A percentile compares a stretch with the other conserved stretches of the same genome.
These are phyloP conservation scores for Zonitis immaculata DNA, from an alignment of 2,888 invertebrate genomes.

Conservation along the genomic window DNA sequence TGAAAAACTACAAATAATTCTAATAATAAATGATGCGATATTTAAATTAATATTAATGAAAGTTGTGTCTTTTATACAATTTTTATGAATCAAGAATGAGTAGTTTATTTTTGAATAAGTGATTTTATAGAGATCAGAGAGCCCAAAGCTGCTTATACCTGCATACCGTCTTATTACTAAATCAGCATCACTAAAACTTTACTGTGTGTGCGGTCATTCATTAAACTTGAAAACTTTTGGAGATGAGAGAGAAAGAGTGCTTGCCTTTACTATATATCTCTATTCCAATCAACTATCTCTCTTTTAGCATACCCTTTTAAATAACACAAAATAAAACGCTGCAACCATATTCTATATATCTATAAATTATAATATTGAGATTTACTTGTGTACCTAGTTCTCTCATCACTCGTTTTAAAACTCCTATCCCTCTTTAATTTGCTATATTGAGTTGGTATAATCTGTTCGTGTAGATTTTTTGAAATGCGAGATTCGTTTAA, in stretches of 20 bases:
- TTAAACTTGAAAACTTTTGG: slow-evolving; percentile 48
- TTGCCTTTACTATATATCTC: slow-evolving; percentile 22
- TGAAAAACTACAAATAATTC: too few relatives aligned
- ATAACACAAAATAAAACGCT: too few relatives aligned
- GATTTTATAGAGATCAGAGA: slow-evolving; percentile 10
- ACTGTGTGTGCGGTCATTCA: slow-evolving; percentile 49
- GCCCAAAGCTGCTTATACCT: slow-evolving; percentile 36
- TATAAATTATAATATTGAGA: too few relatives aligned
- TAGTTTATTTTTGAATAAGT: slow-evolving; percentile 21
- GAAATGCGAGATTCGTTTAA: slow-evolving; percentile 36
- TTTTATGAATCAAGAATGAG: slow-evolving; percentile 13
- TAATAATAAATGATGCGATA: too few relatives aligned
- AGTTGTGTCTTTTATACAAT: too few relatives aligned
- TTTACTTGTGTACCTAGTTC: too few relatives aligned
- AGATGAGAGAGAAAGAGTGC: slow-evolving; percentile 19
- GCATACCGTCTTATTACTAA: slow-evolving; percentile 48
- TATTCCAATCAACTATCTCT: slow-evolving; percentile 20
- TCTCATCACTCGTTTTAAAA: slow-evolving; percentile 15
- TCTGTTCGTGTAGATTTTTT: slow-evolving; percentile 28
- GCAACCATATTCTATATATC: neutral
- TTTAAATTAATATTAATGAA: too few relatives aligned
- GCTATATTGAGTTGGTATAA: slow-evolving; percentile 9
- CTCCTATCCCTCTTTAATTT: slow-evolving; percentile 6
- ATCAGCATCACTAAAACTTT: slow-evolving; percentile 47
- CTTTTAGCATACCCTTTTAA: slow-evolving; percentile 7